Conservation (phyloP, 2,797 vertebrate species). For the Myotis vivesi region DNA sequence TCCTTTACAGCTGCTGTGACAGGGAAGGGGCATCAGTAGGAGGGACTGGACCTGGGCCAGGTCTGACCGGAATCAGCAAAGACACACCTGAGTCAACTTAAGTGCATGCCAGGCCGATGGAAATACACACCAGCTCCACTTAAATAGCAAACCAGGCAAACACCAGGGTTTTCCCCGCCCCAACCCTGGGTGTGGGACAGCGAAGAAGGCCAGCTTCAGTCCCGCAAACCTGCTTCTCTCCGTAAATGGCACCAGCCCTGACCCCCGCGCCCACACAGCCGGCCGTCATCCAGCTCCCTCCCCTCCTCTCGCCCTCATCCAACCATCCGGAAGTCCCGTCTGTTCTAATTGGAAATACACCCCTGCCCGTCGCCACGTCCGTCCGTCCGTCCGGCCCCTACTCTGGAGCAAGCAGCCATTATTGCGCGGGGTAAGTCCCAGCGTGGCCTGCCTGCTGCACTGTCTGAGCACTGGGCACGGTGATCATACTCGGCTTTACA, state of each 20-base stretch:
- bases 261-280: background rate
- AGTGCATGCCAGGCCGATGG: background rate
- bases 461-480: background rate
- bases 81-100: background rate
- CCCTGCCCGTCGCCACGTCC: rapidly evolving
- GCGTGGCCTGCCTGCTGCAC: too few species aligned
- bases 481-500: background rate
- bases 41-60: rapidly evolving
- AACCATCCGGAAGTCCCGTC: background rate
- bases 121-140: background rate
- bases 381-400: rapidly evolving
- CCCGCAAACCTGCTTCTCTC: background rate
- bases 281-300: background rate
- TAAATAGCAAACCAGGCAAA: background rate
- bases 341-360: rapidly evolving
- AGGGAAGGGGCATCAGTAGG: slow-evolving; percentile 19
- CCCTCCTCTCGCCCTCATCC: too few species aligned
- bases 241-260: rapidly evolving
- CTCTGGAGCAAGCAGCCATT: background rate
- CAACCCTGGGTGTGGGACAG: background rate
- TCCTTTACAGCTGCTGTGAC: slow-evolving; percentile 84
- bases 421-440: rapidly evolving
- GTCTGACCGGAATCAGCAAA: background rate
- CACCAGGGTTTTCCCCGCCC: background rate
- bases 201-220: background rate